Evolutionary conservation across 2,113 vertebrate genomes (phyloP).

Genomic region (Montifringilla adamsi): DNA sequence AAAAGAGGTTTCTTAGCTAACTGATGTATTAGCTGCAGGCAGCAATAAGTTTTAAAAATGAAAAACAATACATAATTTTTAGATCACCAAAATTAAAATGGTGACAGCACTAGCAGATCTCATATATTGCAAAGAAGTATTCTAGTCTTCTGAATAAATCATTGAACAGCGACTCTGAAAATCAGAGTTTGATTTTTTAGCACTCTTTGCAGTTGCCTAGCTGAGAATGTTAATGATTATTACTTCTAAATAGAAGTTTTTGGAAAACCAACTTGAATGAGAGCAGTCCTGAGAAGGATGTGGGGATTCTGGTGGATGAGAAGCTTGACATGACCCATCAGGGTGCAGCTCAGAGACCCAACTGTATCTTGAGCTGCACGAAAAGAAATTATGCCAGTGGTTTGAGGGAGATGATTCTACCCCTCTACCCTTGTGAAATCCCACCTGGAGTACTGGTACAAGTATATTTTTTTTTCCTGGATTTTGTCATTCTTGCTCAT

Average conservation of each 20-base stretch:
- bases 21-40: neutral
- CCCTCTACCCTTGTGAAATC: neutral
- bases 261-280: neutral
- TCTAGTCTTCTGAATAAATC: neutral
- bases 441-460: no score
- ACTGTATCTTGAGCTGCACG: neutral
- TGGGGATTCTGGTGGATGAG: neutral
- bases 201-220: neutral
- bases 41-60: neutral
- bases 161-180: neutral
- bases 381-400: neutral
- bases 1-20: neutral
- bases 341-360: neutral
- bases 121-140: neutral
- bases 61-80: neutral
- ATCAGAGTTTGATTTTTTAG: neutral
- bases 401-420: neutral
- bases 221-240: neutral
- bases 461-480: neutral
- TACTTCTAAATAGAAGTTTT: neutral
- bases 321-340: neutral
- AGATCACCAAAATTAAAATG: neutral
- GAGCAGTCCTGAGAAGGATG: neutral
- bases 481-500: neutral
- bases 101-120: neutral